A percentile compares a stretch with the other conserved stretches of the same genome.
Conservation (phyloP, 2,888 invertebrate species). For the Lasioglossum zephyrum region DNA sequence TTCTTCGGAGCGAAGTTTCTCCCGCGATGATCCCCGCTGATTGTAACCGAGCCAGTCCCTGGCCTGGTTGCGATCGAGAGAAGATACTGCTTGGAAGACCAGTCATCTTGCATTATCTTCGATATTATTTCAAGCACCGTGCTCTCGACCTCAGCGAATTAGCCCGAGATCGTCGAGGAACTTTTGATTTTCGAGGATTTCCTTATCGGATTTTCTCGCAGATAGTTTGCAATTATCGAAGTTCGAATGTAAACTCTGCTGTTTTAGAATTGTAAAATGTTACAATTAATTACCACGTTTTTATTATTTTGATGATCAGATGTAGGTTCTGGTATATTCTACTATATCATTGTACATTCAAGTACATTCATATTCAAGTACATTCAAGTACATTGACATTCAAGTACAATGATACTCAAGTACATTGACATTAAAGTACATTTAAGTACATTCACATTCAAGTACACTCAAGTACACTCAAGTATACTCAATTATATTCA, state of each 20-base stretch:
- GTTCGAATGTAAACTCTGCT: not conserved
- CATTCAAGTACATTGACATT: too few species aligned
- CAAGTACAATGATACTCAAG: too few species aligned
- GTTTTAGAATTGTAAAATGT: not conserved
- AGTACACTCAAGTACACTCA: too few species aligned
- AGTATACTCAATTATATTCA: too few species aligned
- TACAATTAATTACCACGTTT: too few species aligned
- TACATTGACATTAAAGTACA: too few species aligned
- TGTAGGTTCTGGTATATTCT: too few species aligned
- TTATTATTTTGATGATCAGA: too few species aligned
- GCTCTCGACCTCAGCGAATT: not conserved
- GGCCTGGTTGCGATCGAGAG: conserved; percentile 49
- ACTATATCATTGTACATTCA: too few species aligned
- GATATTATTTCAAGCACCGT: conserved; percentile 40
- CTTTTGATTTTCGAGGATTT: not conserved
- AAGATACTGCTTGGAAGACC: conserved; percentile 35
- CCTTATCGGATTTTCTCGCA: not conserved
- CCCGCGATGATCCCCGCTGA: not conserved
- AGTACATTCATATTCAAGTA: too few species aligned
- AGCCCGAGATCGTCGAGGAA: not conserved
- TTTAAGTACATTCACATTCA: too few species aligned
- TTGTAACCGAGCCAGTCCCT: conserved; percentile 1
- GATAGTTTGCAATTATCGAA: not conserved
- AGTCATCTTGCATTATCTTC: conserved; percentile 39
- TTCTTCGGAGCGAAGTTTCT: conserved; percentile 8